phyloP scores from a whole-genome alignment of 2,888 invertebrate species.

The Pyrgus malvae region DNA sequence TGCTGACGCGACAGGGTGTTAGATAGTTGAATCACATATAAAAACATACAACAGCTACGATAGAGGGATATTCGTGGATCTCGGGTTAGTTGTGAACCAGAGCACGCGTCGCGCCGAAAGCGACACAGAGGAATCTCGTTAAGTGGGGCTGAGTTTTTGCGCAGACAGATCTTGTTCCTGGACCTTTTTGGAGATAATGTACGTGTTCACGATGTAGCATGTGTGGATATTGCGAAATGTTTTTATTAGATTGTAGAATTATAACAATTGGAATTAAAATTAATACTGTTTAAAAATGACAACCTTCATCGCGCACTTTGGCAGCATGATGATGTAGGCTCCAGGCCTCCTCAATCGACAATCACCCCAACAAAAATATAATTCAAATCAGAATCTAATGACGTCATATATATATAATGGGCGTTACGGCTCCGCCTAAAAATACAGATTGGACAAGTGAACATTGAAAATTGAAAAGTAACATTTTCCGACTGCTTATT shows the following conservation, averaged over 20 bases:
- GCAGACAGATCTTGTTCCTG: constrained; percentile 6
- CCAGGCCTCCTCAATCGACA: too few species aligned
- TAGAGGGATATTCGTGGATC: neutral
- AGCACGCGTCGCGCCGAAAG: constrained; percentile 11
- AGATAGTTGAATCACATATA: neutral
- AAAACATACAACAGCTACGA: neutral
- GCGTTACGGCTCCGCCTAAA: too few species aligned
- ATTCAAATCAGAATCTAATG: too few species aligned
- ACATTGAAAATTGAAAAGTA: too few species aligned
- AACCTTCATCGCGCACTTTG: too few species aligned
- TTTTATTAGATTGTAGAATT: neutral
- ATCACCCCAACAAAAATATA: too few species aligned
- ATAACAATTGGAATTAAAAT: neutral
- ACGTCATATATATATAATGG: too few species aligned
- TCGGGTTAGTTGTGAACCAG: constrained; percentile 5
- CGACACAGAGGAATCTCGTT: constrained; percentile 19
- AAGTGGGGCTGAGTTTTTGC: constrained; percentile 18
- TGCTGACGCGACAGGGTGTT: too few species aligned
- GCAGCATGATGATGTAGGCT: too few species aligned
- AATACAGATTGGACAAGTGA: too few species aligned
- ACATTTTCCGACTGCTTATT: neutral
- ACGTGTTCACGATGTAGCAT: constrained; percentile 2
- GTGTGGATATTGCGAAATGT: neutral
- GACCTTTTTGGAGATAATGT: constrained; percentile 14
- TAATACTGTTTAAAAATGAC: neutral